A percentile compares a stretch with the other conserved stretches of the same genome.
Evolutionary conservation across 2,888 invertebrate genomes (phyloP).

Genomic region (Tetragonisca angustula): DNA sequence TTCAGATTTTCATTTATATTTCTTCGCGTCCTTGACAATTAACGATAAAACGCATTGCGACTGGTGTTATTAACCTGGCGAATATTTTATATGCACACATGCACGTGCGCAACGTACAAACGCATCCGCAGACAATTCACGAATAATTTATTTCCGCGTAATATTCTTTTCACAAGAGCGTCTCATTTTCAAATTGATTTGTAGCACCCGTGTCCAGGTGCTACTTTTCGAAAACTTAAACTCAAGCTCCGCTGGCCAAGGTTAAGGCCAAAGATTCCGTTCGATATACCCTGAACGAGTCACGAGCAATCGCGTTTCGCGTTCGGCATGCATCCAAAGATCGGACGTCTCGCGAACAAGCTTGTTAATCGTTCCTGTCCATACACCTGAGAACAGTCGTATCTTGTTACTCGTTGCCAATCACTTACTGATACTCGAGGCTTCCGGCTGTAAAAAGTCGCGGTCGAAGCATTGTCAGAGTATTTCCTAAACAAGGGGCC

Average conservation of each 20-base stretch:
- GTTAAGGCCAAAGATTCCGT: constrained; percentile 69
- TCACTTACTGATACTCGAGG: background rate
- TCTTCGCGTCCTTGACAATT: background rate
- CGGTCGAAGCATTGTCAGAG: no score
- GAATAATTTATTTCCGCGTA: background rate
- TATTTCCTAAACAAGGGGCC: no score
- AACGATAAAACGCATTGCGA: background rate
- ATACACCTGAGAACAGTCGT: background rate
- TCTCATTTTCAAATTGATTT: background rate
- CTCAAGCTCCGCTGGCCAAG: constrained; percentile 49
- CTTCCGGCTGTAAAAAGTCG: no score
- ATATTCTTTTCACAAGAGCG: background rate
- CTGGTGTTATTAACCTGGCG: background rate
- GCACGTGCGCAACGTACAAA: background rate
- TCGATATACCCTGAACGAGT: constrained; percentile 53
- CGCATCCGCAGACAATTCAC: background rate
- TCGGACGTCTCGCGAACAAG: constrained; percentile 27
- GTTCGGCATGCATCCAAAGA: constrained; percentile 70
- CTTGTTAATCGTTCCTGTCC: constrained; percentile 26
- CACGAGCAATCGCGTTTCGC: constrained; percentile 52
- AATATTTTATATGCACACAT: background rate
- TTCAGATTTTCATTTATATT: background rate
- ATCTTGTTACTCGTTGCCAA: background rate
- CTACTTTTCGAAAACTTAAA: background rate
- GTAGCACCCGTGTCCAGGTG: background rate